Conservation (phyloP, 2,113 vertebrate genomes). For the Telmatochromis sp. region DNA sequence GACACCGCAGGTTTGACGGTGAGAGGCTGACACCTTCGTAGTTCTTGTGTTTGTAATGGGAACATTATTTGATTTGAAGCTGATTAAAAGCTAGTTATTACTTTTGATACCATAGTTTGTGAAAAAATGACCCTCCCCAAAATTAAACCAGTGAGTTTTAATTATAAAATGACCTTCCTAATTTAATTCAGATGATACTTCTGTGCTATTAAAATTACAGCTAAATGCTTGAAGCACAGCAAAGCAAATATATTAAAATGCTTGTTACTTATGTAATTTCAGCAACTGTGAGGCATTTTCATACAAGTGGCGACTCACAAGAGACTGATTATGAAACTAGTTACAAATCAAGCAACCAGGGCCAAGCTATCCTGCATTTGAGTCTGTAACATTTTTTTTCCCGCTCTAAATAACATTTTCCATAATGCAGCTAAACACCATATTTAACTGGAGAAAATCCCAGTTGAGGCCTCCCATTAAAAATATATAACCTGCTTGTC, state of each 20-base stretch:
- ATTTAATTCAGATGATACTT: neutral
- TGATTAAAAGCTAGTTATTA: neutral
- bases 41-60: neutral
- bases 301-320: neutral
- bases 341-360: neutral
- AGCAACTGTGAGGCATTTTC: neutral
- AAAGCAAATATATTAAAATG: neutral
- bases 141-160: neutral
- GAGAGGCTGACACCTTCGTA: constrained; percentile 16
- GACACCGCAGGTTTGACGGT: constrained; percentile 82
- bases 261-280: neutral
- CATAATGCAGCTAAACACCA: neutral
- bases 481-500: neutral
- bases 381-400: neutral
- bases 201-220: neutral
- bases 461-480: neutral
- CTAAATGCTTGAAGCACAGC: neutral
- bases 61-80: neutral
- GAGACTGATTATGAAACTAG: neutral
- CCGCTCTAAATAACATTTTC: neutral
- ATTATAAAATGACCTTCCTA: neutral
- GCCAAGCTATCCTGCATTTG: neutral
- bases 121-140: neutral
- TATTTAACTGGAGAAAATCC: neutral
- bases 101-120: neutral